phyloP scores from a whole-genome alignment of 2,113 vertebrate species.

The Asarcornis scutulata region DNA sequence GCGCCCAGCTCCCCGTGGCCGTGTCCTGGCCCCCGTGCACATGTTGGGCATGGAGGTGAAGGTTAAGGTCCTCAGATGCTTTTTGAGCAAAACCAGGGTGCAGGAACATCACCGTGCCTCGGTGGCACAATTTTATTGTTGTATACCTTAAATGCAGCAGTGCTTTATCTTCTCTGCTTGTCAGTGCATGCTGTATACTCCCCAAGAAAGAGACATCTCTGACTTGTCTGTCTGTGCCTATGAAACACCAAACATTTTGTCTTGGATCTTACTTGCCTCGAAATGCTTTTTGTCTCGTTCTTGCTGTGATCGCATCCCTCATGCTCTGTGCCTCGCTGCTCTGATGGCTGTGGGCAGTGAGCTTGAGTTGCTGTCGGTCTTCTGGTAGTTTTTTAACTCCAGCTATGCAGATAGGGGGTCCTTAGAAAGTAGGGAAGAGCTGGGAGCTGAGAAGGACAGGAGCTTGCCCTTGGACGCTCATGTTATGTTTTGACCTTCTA shows the following conservation, averaged over 20 bases:
- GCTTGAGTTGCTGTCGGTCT: not conserved
- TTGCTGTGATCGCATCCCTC: not conserved
- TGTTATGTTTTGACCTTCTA: not conserved
- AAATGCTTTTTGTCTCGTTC: not conserved
- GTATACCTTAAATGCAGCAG: not conserved
- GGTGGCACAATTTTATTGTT: not conserved
- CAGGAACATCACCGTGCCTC: accelerated
- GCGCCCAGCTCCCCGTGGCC: not conserved
- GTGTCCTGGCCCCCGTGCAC: too few species aligned
- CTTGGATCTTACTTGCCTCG: not conserved
- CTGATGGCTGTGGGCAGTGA: accelerated
- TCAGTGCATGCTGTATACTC: accelerated
- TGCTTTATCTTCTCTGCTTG: not conserved
- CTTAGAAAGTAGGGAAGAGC: not conserved
- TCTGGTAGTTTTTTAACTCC: not conserved
- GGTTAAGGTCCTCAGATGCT: not conserved
- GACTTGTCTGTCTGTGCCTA: accelerated
- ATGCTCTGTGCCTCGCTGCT: not conserved
- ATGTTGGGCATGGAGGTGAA: too few species aligned
- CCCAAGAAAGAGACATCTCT: not conserved
- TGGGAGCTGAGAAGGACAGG: not conserved
- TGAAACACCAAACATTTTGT: not conserved
- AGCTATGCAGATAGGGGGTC: not conserved
- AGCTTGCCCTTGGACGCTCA: not conserved
- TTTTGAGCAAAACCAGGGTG: accelerated